Percentiles rank a stretch among this genome's conserved stretches.
Conservation (phyloP, 2,113 vertebrate genomes). For the Lagopus muta region DNA sequence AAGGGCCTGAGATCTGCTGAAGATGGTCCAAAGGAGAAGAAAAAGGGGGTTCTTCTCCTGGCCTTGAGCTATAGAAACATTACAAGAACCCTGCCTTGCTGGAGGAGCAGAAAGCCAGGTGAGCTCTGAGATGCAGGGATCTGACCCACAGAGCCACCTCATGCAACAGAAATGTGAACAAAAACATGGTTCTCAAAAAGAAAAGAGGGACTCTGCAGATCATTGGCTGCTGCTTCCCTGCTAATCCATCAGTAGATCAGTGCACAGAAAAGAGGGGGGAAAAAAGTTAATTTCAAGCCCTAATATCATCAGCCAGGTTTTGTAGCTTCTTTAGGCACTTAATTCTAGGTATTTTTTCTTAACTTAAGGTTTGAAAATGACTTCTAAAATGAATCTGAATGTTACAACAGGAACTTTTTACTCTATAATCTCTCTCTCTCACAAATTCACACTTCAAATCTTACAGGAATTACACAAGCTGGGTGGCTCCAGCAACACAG, state of each 20-base stretch:
- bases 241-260: constrained; percentile 6
- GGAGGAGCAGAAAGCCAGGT: constrained; percentile 26
- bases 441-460: not conserved
- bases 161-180: not conserved
- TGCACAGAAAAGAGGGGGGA: constrained; percentile 10
- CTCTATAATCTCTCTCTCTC: not conserved
- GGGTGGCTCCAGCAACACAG: not conserved
- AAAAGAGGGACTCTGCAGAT: not conserved
- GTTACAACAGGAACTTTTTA: not conserved
- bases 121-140: not conserved
- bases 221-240: not conserved
- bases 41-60: not conserved
- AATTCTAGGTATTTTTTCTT: constrained; percentile 68
- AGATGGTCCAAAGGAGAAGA: not conserved
- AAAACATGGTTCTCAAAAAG: constrained; percentile 8
- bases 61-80: not conserved
- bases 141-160: not conserved
- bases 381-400: constrained; percentile 35
- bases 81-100: not conserved
- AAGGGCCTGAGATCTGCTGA: not conserved
- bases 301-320: constrained; percentile 53
- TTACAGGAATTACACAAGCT: not conserved
- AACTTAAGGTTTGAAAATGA: constrained; percentile 55
- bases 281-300: constrained; percentile 68
- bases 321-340: constrained; percentile 59